phyloP scores from a whole-genome alignment of 2,797 vertebrate species.

The Anabacerthia variegaticeps region DNA sequence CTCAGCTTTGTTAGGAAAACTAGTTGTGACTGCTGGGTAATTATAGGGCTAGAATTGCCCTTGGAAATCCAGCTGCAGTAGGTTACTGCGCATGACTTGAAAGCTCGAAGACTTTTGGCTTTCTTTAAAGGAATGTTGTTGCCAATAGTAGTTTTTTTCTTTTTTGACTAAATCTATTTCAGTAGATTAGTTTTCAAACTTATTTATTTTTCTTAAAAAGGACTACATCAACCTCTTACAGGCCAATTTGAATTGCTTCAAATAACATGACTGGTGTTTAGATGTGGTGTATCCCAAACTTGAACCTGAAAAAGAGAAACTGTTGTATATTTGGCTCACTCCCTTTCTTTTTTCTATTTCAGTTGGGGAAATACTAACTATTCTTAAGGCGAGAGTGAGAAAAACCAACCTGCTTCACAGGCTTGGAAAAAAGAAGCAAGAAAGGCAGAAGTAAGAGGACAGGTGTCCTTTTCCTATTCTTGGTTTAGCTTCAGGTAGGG shows the following conservation, averaged over 20 bases:
- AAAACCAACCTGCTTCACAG: background rate
- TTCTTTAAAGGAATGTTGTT: slow-evolving; percentile 3
- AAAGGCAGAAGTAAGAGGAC: background rate
- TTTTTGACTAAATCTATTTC: slow-evolving; percentile 18
- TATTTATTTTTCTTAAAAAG: background rate
- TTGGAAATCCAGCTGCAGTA: slow-evolving; percentile 6
- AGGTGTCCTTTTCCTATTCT: background rate
- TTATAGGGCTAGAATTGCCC: background rate
- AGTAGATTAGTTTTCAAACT: background rate
- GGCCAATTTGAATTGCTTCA: background rate
- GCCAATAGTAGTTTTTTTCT: background rate
- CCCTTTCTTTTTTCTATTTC: background rate
- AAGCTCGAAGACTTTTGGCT: background rate
- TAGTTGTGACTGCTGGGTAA: slow-evolving; percentile 16
- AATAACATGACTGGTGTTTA: background rate
- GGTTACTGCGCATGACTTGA: background rate
- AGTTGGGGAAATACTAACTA: background rate
- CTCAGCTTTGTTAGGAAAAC: slow-evolving; percentile 13
- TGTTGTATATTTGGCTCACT: background rate
- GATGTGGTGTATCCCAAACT: background rate
- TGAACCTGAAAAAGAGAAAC: background rate
- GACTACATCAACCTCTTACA: background rate
- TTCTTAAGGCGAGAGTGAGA: background rate
- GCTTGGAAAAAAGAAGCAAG: background rate
- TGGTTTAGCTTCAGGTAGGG: background rate